Evolutionary conservation across 2,113 vertebrate genomes (phyloP), one percentile per base, ranked within the genome.

Genomic region (Podarcis muralis): DNA sequence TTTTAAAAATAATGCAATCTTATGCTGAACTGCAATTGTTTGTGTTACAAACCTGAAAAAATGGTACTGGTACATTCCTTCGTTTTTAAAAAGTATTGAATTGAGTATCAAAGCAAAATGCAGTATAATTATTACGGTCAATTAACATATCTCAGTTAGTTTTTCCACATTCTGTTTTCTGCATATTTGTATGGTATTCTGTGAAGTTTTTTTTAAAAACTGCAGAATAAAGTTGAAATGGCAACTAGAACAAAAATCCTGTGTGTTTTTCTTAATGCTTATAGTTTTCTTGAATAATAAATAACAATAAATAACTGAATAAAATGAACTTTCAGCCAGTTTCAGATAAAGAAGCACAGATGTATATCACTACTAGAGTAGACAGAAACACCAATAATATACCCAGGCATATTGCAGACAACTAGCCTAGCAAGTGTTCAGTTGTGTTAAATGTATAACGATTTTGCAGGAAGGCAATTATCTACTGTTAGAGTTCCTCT

Each of bases 211-310:
- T 76, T 62, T 59, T 22, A 5, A 40, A 37, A 9, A 35, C 20
- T 66, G 30, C 22, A 40, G 35, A 86, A 86, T 86, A 86, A 86
- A 78, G 25, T 40, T 78, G 37, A 86, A 78, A 40, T 65, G 25
- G 23, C 8, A 86, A 32, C 18, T 43, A 86, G 27, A 68, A 66
- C 66, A 74, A 43, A 77, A 76, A 65, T 85, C 15, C 13, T 22
- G 15, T 86, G 18, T 65, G 11, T 3, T 8, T 86, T 43, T 43
- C 66, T 11, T 62, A 20, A 18, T 62, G 59, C 18, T 62, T 62
- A 18, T 62, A 62, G 16, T 62, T 62, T 62, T 62, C 59, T 62
- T 62, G 59, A 62, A 62, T 62, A 62, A 62, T 43, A 43, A 43
- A 43, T 43, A 72, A 72, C 15, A 15, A 72, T n/a, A n/a, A 72